Evolutionary conservation across 2,888 invertebrate genomes (phyloP).

Genomic region (Cylloceria caligata): DNA sequence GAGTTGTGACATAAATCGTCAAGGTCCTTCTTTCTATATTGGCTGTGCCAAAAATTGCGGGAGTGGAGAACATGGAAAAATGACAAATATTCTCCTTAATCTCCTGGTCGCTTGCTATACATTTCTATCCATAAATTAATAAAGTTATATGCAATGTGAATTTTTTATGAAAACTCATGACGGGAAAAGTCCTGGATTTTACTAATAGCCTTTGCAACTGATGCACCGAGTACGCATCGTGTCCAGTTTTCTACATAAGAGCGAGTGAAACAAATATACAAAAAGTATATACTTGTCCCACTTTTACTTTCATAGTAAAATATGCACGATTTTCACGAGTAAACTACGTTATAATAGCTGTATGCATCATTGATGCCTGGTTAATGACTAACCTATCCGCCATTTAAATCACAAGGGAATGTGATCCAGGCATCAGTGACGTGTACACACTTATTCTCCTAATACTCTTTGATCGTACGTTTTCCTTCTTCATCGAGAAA

Average conservation of each 20-base stretch:
- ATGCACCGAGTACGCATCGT: too few relatives aligned
- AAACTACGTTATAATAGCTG: too few relatives aligned
- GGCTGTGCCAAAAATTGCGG: slow-evolving; percentile 40
- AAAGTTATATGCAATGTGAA: not conserved
- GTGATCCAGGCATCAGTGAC: too few relatives aligned
- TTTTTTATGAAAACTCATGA: not conserved
- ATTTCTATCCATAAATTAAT: slow-evolving; percentile 5
- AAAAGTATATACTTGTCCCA: too few relatives aligned
- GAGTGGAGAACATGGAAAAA: not conserved
- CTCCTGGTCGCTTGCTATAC: not conserved
- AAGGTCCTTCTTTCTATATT: slow-evolving; percentile 38
- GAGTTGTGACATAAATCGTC: slow-evolving; percentile 54
- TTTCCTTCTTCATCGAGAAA: not conserved
- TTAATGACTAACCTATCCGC: too few relatives aligned
- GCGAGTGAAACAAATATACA: too few relatives aligned
- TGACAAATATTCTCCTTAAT: slow-evolving; percentile 33
- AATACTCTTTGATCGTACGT: not conserved
- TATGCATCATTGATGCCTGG: too few relatives aligned
- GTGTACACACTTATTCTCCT: not conserved
- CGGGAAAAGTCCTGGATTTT: not conserved
- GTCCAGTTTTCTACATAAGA: too few relatives aligned
- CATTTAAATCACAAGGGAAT: too few relatives aligned
- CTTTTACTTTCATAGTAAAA: too few relatives aligned
- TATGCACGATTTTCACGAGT: too few relatives aligned
- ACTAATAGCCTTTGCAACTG: not conserved